Evolutionary conservation across 2,888 invertebrate species (phyloP), one percentile per base, ranked within the genome.

Genomic region (Melieria omissa): DNA sequence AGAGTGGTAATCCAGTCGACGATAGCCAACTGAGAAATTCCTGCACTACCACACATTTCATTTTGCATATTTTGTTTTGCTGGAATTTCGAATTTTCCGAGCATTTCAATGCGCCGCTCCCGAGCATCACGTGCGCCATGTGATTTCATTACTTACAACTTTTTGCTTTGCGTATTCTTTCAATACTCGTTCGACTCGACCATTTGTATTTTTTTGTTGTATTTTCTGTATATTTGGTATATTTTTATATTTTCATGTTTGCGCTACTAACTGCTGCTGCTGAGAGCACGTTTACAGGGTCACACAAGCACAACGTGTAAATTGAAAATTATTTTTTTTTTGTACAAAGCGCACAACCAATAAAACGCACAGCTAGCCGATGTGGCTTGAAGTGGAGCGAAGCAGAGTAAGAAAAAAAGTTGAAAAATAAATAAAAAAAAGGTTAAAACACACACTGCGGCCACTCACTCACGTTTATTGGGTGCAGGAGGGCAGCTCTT

Each of bases 51-150:
- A 29, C 29, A 29, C 29, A 29, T 29, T 29, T 29, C 29, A 29
- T 29, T 29, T 29, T 29, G 29, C 29, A 29, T 29, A 29, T 29
- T 29, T 29, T 29, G 29, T 29, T 29, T 70, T 70, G 54, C 16
- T 64, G 60, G 12, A 9, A 49, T 61, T 45, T 70, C n/a, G 7
- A 78, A 74, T 76, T 81, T 81, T 81, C 79, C 79, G 80, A 12
- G 16, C 16, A 78, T 80, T 81, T 78, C 81, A 80, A 78, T 79
- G 79, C 75, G 76, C 77, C 78, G 76, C 77, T 78, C 79, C 79
- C 76, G 79, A 78, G 80, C 75, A 73, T 74, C 75, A 70, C 77
- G 75, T 74, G 75, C 68, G 47, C 72, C 62, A 61, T 52, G 52
- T 54, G 62, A 54, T 68, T 52, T 42, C 54, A 60, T 52, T 61